phyloP scores from a whole-genome alignment of 2,113 vertebrate genomes.

The Oncorhynchus mykiss region DNA sequence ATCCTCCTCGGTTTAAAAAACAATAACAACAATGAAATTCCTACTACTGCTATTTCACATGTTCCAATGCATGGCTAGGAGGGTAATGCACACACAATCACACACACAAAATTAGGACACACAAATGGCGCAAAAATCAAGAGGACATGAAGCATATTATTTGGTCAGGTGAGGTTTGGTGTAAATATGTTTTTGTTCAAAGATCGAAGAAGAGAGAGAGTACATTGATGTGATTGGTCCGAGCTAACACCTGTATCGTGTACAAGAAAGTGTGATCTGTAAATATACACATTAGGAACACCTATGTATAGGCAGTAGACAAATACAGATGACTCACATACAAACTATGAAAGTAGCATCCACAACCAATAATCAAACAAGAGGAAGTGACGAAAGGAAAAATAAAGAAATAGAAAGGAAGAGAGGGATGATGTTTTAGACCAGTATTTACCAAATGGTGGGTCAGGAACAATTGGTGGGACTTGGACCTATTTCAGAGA shows the following conservation, averaged over 20 bases:
- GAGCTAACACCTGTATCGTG: slow-evolving; percentile 54
- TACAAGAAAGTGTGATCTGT: slow-evolving; percentile 65
- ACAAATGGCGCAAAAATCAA: slow-evolving; percentile 55
- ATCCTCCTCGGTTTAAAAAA: slow-evolving; percentile 47
- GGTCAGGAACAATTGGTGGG: too few relatives aligned
- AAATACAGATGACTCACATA: slow-evolving; percentile 58
- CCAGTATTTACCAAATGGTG: too few relatives aligned
- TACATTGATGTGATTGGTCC: slow-evolving; percentile 60
- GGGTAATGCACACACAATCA: slow-evolving; percentile 51
- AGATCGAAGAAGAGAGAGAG: slow-evolving; percentile 55
- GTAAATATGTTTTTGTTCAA: slow-evolving; percentile 75
- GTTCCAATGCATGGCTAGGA: slow-evolving; percentile 76
- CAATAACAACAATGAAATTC: slow-evolving; percentile 47
- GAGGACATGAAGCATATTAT: not conserved
- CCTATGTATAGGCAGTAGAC: slow-evolving; percentile 68
- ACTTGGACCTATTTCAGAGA: too few relatives aligned
- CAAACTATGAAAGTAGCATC: slow-evolving; percentile 45
- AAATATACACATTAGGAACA: slow-evolving; percentile 49
- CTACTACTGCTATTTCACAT: slow-evolving; percentile 69
- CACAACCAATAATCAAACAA: slow-evolving; percentile 17
- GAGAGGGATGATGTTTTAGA: slow-evolving; percentile 13
- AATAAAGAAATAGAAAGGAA: not conserved
- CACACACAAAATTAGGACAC: slow-evolving; percentile 49
- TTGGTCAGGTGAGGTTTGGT: slow-evolving; percentile 38
- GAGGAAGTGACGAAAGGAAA: not conserved